Base-by-base conservation (phyloP, 2,888 invertebrate genomes). In the Brachypterus glaber region DNA sequence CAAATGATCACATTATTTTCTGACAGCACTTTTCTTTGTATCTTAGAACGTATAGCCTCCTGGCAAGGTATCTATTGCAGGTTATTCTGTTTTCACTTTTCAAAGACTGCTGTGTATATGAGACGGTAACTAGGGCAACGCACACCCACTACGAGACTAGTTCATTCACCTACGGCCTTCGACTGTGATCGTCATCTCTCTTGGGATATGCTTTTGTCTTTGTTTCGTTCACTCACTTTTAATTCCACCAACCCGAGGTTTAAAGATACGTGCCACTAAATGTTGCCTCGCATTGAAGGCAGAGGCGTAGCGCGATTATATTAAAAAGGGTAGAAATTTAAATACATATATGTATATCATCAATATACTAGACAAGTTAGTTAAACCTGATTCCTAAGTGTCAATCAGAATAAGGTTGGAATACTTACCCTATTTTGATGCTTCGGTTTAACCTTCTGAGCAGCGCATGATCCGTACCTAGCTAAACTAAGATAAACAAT, bases 101-200 rank as follows among this genome's bases (percentile, higher is more conserved):
- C 39, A 51, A 37, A 24, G 16, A 33, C 25, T 14, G 33, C 30
- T 3, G 35, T 11, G 12, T 12, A 15, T 32, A 33, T 17, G 13
- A 9, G 40, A 24, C 44, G 46, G 49, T 58, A 66, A 63, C 61
- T 66, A 55, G 65, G 64, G 58, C 64, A 63, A 42, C 39, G 37
- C 57, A 50, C 54, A 55, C 68, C 66, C 60, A 54, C 58, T 55
- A 55, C 59, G 71, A 71, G 72, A 63, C 67, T 69, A 72, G 74
- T 72, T 71, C 74, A 68, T 73, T 73, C 72, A 71, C 66, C 68
- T 61, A 62, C 71, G 72, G 72, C 72, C 72, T 72, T 72, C 71
- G 68, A 64, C 63, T 60, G 62, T 43, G 35, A 30, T 39, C 39
- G 40, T 39, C 45, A 31, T 47, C 47, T 50, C 50, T 48, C 51